Base-by-base conservation (phyloP, 1,140 invertebrate genomes). In the Drosophila sproati region DNA sequence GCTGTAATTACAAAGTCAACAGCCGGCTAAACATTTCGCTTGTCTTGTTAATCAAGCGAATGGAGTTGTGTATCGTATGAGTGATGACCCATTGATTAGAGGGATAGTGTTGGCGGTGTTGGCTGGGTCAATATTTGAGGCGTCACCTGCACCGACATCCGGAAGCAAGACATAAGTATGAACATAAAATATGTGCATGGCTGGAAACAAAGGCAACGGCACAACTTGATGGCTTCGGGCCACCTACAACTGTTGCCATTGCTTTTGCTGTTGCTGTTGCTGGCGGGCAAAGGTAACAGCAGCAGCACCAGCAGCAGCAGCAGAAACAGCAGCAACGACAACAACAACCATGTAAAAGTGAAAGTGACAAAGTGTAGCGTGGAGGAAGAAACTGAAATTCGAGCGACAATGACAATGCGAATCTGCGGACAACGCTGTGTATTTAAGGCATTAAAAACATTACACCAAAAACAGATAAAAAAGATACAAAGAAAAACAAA, bases 391-490 rank as follows among this genome's bases (percentile, higher is more conserved):
- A 81, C 69, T 74, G 71, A 74, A 74, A 62, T 51, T 79, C 69
- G 66, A 73, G 63, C 60, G 83, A 70, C 85, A 89, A 80, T 83
- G 80, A 88, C 83, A 89, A 88, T 83, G 85, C 69, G 69, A 67
- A 52, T 62, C 63, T 48, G 32, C 57, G 68, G 47, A 66, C 61
- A 76, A 52, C 47, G 29, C 67, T 79, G 80, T 83, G 66, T 89
- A 89, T 78, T 88, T 80, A 89, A 83, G 35, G 73, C 70, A 87
- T 89, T 80, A 89, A 88, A 78, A 57, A 54, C 63, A 77, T 66
- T 77, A 73, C 51, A 78, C 34, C 43, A 71, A 55, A 72, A 56
- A 52, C 45, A 41, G 50, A 73, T 7, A 60, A 48, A 34, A 52
- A 75, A 55, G 4, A 37, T 63, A 61, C 64, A 47, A 48, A 47